These are phyloP conservation scores for Hyposmocoma kahamanoa DNA, from an alignment of 1,140 invertebrate species.

Conservation along the genomic window DNA sequence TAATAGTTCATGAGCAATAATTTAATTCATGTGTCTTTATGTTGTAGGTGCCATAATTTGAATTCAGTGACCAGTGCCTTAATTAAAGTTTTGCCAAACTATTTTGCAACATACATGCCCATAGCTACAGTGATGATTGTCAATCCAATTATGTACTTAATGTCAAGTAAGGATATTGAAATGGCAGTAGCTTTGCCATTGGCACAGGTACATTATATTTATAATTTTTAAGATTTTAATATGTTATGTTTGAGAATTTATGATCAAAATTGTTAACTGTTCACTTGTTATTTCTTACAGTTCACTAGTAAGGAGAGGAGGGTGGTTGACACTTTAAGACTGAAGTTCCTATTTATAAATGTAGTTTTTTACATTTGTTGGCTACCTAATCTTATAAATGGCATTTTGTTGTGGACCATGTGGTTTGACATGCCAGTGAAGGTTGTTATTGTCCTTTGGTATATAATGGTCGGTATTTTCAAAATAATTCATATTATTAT, in stretches of 20 bases:
- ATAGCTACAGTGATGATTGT: constrained; percentile 83
- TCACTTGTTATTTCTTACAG: constrained; percentile 51
- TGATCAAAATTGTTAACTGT: not conserved
- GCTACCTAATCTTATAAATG: constrained; percentile 87
- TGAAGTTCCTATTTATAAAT: constrained; percentile 86
- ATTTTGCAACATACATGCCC: constrained; percentile 83
- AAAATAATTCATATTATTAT: not conserved
- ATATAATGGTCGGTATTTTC: constrained; percentile 80
- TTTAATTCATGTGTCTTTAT: no score
- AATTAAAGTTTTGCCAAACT: constrained; percentile 84
- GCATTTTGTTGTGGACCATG: constrained; percentile 82
- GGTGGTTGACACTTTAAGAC: constrained; percentile 79
- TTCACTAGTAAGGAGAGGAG: constrained; percentile 82
- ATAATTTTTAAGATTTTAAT: not conserved
- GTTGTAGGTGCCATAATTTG: constrained; percentile 82
- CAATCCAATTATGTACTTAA: constrained; percentile 82
- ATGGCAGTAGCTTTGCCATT: constrained; percentile 76
- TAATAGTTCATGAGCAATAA: no score
- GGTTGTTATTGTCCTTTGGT: constrained; percentile 83
- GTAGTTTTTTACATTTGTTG: constrained; percentile 87
- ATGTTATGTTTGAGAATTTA: not conserved
- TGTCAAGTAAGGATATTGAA: constrained; percentile 78
- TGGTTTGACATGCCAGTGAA: constrained; percentile 82
- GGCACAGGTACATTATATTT: constrained; percentile 53
- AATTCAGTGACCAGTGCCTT: constrained; percentile 75